A percentile compares a stretch with the other conserved stretches of the same genome.
phyloP scores from a whole-genome alignment of 2,888 invertebrate genomes.

The Pandemis heparana region DNA sequence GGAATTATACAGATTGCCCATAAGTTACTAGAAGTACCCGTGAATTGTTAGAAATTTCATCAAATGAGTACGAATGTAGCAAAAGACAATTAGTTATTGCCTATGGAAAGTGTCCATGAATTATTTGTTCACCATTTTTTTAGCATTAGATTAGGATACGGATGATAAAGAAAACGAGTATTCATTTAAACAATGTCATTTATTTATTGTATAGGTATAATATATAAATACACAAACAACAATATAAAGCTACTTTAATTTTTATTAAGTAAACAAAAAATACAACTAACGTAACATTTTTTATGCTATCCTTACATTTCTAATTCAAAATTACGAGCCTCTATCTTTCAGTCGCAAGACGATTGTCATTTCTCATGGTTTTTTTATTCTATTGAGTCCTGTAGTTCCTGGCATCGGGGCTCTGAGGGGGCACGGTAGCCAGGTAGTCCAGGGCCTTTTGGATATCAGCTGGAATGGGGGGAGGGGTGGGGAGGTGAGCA shows the following conservation, averaged over 20 bases:
- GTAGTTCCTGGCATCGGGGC: conserved; percentile 60
- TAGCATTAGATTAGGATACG: not conserved
- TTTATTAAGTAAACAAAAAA: conserved; percentile 22
- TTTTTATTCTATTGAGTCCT: conserved; percentile 48
- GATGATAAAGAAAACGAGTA: not conserved
- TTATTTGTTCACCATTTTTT: not conserved
- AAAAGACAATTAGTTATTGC: too few species aligned
- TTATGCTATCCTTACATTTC: conserved; percentile 16
- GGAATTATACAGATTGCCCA: conserved; percentile 15
- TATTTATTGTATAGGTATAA: not conserved
- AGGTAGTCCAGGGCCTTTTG: conserved; percentile 88
- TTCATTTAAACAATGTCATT: not conserved
- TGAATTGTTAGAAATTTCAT: conserved; percentile 10
- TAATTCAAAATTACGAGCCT: not conserved
- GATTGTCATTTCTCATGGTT: not conserved
- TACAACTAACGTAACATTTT: conserved; percentile 11
- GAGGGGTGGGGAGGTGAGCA: conserved; percentile 87
- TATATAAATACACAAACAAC: conserved; percentile 34
- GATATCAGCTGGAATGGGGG: conserved; percentile 89
- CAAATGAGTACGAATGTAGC: not conserved
- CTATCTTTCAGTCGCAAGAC: not conserved
- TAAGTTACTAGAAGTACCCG: conserved; percentile 20
- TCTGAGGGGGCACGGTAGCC: conserved; percentile 86
- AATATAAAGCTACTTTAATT: not conserved
- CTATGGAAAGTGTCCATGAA: too few species aligned